Percentiles rank a stretch among this genome's conserved stretches.
Evolutionary conservation across 2,113 vertebrate species (phyloP).

Genomic region (Muntiacus muntjak): DNA sequence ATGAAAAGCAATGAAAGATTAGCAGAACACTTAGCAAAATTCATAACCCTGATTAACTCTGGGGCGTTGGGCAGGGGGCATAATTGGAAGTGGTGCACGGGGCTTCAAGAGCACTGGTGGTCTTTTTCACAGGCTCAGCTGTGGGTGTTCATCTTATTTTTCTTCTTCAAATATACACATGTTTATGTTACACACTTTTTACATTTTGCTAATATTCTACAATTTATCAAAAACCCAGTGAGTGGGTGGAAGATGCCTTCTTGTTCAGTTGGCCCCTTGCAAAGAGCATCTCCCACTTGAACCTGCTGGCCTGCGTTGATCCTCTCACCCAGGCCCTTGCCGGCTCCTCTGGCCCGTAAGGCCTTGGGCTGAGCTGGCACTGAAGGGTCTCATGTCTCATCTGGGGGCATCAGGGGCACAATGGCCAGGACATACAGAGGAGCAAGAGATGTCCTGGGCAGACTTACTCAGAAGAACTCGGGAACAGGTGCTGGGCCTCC

Average conservation of each 20-base stretch:
- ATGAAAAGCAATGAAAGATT: background rate
- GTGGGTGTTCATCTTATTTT: background rate
- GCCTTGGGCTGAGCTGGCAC: background rate
- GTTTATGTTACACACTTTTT: background rate
- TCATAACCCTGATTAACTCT: background rate
- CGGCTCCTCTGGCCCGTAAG: background rate
- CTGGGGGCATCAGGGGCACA: background rate
- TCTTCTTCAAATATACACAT: background rate
- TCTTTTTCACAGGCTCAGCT: background rate
- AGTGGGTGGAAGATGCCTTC: background rate
- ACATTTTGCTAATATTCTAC: background rate
- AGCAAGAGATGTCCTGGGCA: background rate
- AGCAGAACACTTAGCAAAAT: background rate
- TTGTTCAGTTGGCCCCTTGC: background rate
- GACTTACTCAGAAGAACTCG: background rate
- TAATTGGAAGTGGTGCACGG: background rate
- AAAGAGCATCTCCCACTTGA: background rate
- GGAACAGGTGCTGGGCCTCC: background rate
- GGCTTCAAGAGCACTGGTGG: background rate
- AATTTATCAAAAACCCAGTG: background rate
- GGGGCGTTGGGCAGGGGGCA: background rate
- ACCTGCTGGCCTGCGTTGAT: rapidly evolving
- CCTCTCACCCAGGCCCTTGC: background rate
- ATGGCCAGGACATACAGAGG: background rate
- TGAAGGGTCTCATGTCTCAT: background rate